phyloP scores from a whole-genome alignment of 2,113 vertebrate species.

The Sinocyclocheilus anophthalmus region DNA sequence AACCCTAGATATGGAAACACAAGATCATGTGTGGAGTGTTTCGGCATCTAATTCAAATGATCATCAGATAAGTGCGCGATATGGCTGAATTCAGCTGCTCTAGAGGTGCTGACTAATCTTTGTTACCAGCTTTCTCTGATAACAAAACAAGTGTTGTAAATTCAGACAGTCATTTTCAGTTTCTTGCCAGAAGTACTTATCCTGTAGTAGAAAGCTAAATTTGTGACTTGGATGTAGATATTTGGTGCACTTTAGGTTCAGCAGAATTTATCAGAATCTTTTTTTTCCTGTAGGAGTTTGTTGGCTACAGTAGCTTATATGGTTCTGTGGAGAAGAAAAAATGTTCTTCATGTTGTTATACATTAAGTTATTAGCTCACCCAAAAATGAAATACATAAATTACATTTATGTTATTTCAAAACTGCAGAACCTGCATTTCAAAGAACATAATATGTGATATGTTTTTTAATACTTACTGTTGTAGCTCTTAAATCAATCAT shows the following conservation, averaged over 20 bases:
- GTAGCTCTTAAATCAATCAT: too few relatives aligned
- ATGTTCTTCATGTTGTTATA: too few relatives aligned
- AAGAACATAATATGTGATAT: too few relatives aligned
- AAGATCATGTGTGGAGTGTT: background rate
- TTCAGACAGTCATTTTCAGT: background rate
- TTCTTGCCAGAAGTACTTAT: background rate
- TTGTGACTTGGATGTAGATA: background rate
- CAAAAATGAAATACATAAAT: too few relatives aligned
- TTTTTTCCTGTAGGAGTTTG: background rate
- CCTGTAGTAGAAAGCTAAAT: background rate
- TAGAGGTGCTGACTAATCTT: slow-evolving; percentile 22
- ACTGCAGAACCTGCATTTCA: too few relatives aligned
- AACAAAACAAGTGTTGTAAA: background rate
- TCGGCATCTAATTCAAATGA: slow-evolving; percentile 13
- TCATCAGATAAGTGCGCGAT: background rate
- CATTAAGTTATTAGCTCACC: too few relatives aligned
- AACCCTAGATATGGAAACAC: slow-evolving; percentile 15
- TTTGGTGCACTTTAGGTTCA: background rate
- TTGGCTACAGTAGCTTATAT: too few relatives aligned
- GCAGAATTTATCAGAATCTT: background rate
- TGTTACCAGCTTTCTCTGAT: slow-evolving; percentile 7
- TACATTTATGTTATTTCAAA: too few relatives aligned
- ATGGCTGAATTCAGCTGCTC: slow-evolving; percentile 3
- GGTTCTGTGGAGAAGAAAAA: too few relatives aligned
- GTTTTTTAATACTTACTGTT: too few relatives aligned